A percentile compares a stretch with the other conserved stretches of the same genome.
phyloP scores from a whole-genome alignment of 2,113 vertebrate genomes.

The Holacanthus passer region DNA sequence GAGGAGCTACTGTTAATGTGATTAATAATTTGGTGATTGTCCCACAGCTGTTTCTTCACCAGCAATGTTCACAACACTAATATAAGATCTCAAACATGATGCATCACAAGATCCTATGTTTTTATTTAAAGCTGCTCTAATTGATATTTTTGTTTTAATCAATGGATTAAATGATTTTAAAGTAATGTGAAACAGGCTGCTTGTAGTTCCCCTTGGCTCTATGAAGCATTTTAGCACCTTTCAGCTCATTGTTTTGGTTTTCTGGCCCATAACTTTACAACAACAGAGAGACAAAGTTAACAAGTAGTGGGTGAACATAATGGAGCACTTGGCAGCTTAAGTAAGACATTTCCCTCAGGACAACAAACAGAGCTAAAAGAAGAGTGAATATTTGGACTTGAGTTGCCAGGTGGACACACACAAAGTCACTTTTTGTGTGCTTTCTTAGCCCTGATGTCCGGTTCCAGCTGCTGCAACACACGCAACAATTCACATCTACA shows the following conservation, averaged over 20 bases:
- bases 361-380: neutral
- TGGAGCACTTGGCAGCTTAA: neutral
- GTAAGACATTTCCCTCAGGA: neutral
- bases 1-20: neutral
- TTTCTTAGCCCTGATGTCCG: neutral
- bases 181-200: too few species aligned
- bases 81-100: neutral
- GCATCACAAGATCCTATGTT: too few species aligned
- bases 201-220: too few species aligned
- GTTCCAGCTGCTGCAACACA: neutral
- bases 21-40: conserved; percentile 9
- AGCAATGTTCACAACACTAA: neutral
- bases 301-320: neutral
- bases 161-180: neutral
- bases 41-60: neutral
- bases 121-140: neutral
- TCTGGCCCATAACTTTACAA: too few species aligned
- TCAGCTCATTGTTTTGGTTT: neutral
- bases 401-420: neutral
- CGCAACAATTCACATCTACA: neutral
- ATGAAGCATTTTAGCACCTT: neutral
- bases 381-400: neutral
- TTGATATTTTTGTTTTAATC: neutral
- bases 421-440: neutral
- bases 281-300: neutral